Base-by-base conservation (phyloP, 2,113 vertebrate species). In the Tachycineta bicolor region DNA sequence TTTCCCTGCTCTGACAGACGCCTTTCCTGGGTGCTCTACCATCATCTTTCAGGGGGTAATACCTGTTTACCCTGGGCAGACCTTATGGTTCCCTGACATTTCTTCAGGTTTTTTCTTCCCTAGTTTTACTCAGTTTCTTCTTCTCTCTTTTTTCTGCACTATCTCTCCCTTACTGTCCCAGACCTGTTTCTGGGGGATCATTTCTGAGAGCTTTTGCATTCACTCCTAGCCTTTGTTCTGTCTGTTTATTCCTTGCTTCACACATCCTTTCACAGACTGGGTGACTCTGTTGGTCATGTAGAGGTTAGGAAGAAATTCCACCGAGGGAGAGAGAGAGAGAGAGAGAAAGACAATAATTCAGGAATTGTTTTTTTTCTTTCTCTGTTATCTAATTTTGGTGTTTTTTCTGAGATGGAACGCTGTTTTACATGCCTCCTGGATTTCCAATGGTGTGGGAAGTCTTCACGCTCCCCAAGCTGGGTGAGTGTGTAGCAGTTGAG, bases 251-350 rank as follows among this genome's bases (percentile, higher is more conserved):
- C 18, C 6, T 58, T 50, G 25, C 11, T 88, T 86, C 18, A 25
- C 0, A 0, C 11, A 49, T 34, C 12, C 19, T 59, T 81, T 59
- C 62, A 69, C 19, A 55, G 29, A 59, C 9, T 1, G 5, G 24
- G 7, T 25, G 65, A 47, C 9, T 65, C 41, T 47, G 14, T 15
- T 64, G 70, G 46, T 56, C 41, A 60, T 12, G 14, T 12, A 41
- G 28, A 33, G 2, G 3, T 47, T 52, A 59, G 29, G 43, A 77
- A 83, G 23, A 92, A 91, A 41, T 22, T 62, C 12, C 22, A 55
- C 5, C 9, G 74, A 14, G 12, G 18, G 7, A 9, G 11, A 15
- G 9, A 13, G 21, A 83, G 6, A 23, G 34, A 60, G 6, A 37
- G 37, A 37, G 37, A 37, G 37, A 37, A 37, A 39, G 12, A 10